Base-by-base conservation (phyloP, 2,797 vertebrate genomes). In the Sphaeramia orbicularis region DNA sequence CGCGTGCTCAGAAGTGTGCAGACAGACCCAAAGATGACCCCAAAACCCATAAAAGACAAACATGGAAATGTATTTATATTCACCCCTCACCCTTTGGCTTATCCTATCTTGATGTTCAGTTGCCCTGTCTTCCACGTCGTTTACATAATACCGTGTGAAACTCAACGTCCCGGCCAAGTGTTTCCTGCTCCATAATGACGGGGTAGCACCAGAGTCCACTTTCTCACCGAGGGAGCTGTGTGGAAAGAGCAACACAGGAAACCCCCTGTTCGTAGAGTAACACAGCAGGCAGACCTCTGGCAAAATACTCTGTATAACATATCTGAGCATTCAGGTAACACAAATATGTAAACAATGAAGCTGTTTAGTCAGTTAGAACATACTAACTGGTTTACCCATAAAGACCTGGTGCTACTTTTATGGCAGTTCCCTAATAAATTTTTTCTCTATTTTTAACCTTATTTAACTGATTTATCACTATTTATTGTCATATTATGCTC, bases 131-230 rank as follows among this genome's bases (percentile, higher is more conserved):
- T 61, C 60, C 57, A 35, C 2, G 40, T 45, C 14, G 2, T 50
- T 86, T 76, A 62, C 45, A 55, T 38, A 72, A 67, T 27, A 53
- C 14, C 14, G 43, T 76, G 76, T 77, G 81, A 86, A 80, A 74
- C 40, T 2, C 52, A 45, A 27, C 40, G 38, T 53, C 54, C 21
- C 9, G 66, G 47, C 14, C 50, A 2, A 71, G n/a, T 51, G 58
- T 74, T 85, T 80, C 70, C 51, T 53, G 2, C 13, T 10, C 9
- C 27, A 10, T 49, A 10, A 65, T 36, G 49, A 18, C 30, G 8
- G 40, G 14, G n/a, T 49, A 53, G 32, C 40, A 14, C 53, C 62
- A 43, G 43, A 15, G 15, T 77, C 47, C 21, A 58, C 15, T 42
- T 59, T 55, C 30, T 66, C 74, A 57, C 51, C 12, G 1, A 6